Conservation (phyloP, 2,113 vertebrate species). For the Heterotis niloticus region DNA sequence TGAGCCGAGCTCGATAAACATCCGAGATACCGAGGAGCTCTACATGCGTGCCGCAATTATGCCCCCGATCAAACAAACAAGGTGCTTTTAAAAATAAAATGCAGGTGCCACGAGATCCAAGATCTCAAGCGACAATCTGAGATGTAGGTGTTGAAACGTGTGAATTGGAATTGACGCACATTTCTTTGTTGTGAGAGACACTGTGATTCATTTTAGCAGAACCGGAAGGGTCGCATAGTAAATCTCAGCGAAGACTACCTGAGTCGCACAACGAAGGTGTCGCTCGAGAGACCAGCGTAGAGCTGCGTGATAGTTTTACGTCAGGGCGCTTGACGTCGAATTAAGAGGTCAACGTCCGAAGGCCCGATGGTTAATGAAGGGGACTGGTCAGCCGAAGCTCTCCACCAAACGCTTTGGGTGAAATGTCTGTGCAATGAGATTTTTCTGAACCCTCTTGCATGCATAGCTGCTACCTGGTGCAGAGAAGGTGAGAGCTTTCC, state of each 20-base stretch:
- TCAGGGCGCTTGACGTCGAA: not conserved
- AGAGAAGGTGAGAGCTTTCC: no score
- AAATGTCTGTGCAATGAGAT: not conserved
- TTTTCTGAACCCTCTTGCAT: not conserved
- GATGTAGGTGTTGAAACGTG: not conserved
- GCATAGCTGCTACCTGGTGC: not conserved
- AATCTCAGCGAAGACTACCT: not conserved
- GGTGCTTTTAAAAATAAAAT: not conserved
- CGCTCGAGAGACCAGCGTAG: not conserved
- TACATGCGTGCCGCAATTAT: constrained; percentile 3
- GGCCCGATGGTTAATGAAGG: not conserved
- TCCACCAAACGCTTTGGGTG: no score
- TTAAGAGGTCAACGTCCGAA: not conserved
- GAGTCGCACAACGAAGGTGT: not conserved
- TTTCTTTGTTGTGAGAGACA: not conserved
- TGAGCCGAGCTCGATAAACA: not conserved
- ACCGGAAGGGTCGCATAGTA: not conserved
- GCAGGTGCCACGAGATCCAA: not conserved
- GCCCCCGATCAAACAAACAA: not conserved
- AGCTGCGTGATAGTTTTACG: not conserved
- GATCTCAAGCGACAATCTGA: not conserved
- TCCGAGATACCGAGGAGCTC: not conserved
- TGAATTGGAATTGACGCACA: not conserved
- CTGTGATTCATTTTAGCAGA: not conserved
- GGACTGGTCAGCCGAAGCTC: no score